Evolutionary conservation across 2,888 invertebrate species (phyloP).

Genomic region (Sesamia inferens): DNA sequence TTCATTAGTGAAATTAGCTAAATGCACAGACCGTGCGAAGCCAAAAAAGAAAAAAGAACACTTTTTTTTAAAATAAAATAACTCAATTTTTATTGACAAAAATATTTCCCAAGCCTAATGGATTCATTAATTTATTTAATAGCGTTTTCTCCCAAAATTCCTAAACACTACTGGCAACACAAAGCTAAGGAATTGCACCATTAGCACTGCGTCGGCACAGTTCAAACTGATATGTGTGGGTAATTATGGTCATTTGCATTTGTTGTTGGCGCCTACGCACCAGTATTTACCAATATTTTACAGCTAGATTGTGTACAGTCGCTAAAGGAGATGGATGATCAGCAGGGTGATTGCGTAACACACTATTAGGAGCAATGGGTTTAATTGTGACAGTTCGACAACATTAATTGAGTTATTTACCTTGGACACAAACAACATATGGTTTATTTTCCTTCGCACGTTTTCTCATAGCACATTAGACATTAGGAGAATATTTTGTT

Average conservation of each 20-base stretch:
- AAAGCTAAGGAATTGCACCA: slow-evolving; percentile 1
- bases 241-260: slow-evolving; percentile 50
- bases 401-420: too few species aligned
- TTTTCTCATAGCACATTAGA: too few species aligned
- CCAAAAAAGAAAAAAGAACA: background rate
- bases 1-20: too few species aligned
- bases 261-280: slow-evolving; percentile 43
- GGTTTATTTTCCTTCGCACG: too few species aligned
- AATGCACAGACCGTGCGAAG: too few species aligned
- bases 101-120: background rate
- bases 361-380: too few species aligned
- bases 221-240: slow-evolving; percentile 29
- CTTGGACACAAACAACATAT: too few species aligned
- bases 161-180: background rate
- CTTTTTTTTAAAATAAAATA: too few species aligned
- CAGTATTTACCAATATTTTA: slow-evolving; percentile 33
- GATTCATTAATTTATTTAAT: background rate
- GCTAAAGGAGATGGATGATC: too few species aligned
- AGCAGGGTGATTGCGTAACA: too few species aligned
- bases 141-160: background rate
- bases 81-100: background rate
- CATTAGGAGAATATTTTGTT: too few species aligned
- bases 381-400: too few species aligned
- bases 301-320: background rate
- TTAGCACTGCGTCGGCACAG: slow-evolving; percentile 16